Evolutionary conservation across 53 echinoderm and acorn worm genomes (phyloP).

Genomic region (Mesocentrotus franciscanus): DNA sequence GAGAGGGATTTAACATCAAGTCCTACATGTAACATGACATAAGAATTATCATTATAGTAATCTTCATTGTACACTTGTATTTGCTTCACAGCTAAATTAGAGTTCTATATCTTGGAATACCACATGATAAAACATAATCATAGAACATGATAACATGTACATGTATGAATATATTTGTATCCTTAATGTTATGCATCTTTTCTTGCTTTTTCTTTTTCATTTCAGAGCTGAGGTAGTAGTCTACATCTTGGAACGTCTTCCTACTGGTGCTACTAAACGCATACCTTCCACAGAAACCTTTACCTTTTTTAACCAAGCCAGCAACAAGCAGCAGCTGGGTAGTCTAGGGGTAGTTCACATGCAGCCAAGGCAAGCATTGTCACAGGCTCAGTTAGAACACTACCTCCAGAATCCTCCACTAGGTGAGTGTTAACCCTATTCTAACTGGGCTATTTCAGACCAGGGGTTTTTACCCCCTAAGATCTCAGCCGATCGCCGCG

Average conservation of each 20-base stretch:
- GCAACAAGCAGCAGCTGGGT: constrained; percentile 84
- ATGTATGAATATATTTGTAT: not conserved
- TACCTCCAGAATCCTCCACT: constrained; percentile 87
- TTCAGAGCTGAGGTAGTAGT: constrained; percentile 90
- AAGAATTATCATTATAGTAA: too few species aligned
- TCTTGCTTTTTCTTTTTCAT: not conserved
- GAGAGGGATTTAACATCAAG: too few species aligned
- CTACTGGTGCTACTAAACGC: constrained; percentile 84
- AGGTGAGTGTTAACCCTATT: too few species aligned
- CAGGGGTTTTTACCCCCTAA: too few species aligned
- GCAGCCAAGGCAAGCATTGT: constrained; percentile 77
- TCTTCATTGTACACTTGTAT: too few species aligned
- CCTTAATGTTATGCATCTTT: not conserved
- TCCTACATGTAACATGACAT: too few species aligned
- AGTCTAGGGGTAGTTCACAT: constrained; percentile 83
- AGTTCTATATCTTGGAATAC: too few species aligned
- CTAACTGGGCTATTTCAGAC: too few species aligned
- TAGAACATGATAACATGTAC: too few species aligned
- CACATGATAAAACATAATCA: too few species aligned
- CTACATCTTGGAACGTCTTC: constrained; percentile 88
- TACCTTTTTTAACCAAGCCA: constrained; percentile 74
- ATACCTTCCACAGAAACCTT: constrained; percentile 82
- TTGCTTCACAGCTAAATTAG: too few species aligned
- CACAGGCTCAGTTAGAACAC: constrained; percentile 84
- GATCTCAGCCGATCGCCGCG: too few species aligned